Base-by-base conservation (phyloP, 2,797 vertebrate species). In the Mycteria americana region DNA sequence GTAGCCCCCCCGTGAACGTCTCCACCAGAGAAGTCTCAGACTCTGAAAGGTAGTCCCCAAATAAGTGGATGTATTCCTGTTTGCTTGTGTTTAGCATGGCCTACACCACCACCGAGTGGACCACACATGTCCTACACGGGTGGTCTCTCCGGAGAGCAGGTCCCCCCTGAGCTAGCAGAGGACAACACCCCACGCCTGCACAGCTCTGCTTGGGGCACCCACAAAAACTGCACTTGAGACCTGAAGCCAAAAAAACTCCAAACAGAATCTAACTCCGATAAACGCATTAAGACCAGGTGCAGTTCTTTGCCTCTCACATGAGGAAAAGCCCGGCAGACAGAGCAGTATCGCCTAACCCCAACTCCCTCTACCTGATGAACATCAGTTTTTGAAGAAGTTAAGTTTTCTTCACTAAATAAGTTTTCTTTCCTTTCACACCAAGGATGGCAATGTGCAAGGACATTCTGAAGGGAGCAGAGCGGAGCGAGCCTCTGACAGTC, bases 101-200 rank as follows among this genome's bases (percentile, higher is more conserved):
- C 62, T 45, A 24, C 33, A 12, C 35, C 45, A 56, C 22, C 59
- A 50, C 28, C 18, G 10, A 73, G 31, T 18, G n/a, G 35, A 31
- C 14, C 27, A 43, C 4, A 0, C 31, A 62, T 0, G 0, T 18
- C 16, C 53, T 59, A 21, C 39, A 28, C 1, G 2, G 18, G 16
- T 23, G 12, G 7, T 31, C 11, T 18, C 31, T 50, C 72, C 3
- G 1, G 60, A 77, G 72, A 67, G 50, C 37, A 24, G 30, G 33
- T 56, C 33, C 68, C n/a, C 63, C 33, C 33, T 45, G 21, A 74
- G 9, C 54, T 45, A 43, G 48, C 67, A 67, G 54, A 27, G 41
- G 35, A 11, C 27, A 31, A 51, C 3, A 53, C 22, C 51, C 39
- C 3, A 2, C 4, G 4, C 14, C 2, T 0, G 31, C 48, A 39